A percentile compares a stretch with the other conserved stretches of the same genome.
Conservation (phyloP, 2,113 vertebrate species). For the Dendropsophus ebraccatus region DNA sequence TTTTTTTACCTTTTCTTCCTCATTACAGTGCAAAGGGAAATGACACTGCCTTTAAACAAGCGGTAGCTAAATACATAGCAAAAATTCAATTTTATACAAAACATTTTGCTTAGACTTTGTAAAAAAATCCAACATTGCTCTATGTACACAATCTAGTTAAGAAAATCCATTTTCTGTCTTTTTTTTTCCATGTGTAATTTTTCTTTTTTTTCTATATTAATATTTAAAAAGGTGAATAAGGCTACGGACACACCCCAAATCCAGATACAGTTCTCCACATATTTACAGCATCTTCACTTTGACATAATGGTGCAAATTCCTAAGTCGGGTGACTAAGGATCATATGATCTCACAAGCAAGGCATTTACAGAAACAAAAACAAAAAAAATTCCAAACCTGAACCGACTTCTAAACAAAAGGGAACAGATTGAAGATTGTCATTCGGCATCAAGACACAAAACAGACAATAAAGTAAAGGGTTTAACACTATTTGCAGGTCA, state of each 20-base stretch:
- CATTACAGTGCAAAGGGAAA: constrained; percentile 97
- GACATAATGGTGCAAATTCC: constrained; percentile 94
- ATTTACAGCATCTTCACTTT: constrained; percentile 98
- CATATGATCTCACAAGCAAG: constrained; percentile 95
- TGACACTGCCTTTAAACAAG: constrained; percentile 92
- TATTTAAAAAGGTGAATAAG: constrained; percentile 97
- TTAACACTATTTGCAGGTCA: constrained; percentile 75
- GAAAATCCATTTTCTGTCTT: constrained; percentile 88
- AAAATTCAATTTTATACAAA: constrained; percentile 99
- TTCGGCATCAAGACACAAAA: constrained; percentile 90
- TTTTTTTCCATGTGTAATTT: constrained; percentile 73
- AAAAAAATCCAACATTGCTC: constrained; percentile 87
- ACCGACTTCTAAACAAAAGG: constrained; percentile 85
- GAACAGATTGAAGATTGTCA: constrained; percentile 97
- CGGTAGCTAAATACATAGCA: constrained; percentile 99
- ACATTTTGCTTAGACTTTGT: constrained; percentile 98
- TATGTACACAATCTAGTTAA: constrained; percentile 94
- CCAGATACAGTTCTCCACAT: constrained; percentile 94
- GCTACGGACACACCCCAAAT: constrained; percentile 97
- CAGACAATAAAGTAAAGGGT: constrained; percentile 79
- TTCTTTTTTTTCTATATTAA: constrained; percentile 64
- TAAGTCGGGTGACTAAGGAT: constrained; percentile 87
- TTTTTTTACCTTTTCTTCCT: constrained; percentile 88
- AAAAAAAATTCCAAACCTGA: constrained; percentile 79
- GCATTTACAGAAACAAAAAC: constrained; percentile 93